Conservation (phyloP, 2,113 vertebrate genomes). For the Tragelaphus buxtoni region DNA sequence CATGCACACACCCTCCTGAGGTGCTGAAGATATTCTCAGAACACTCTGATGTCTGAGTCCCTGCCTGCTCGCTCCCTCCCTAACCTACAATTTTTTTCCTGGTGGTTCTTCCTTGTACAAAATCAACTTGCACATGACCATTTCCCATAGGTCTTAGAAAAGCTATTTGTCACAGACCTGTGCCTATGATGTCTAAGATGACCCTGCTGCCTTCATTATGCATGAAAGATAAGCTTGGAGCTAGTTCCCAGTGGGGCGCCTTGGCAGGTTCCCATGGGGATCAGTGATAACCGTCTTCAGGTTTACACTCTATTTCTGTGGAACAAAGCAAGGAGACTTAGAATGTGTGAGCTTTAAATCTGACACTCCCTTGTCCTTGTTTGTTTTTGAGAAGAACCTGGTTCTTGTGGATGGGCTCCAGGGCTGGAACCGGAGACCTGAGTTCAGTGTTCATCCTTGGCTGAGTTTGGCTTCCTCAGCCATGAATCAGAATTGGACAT, state of each 20-base stretch:
- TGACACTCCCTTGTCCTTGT: no score
- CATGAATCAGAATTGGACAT: rapidly evolving
- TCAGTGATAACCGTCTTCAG: neutral
- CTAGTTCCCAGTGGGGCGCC: rapidly evolving
- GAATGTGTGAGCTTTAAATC: rapidly evolving
- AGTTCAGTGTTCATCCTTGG: rapidly evolving
- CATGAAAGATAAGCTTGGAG: neutral
- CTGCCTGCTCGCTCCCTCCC: neutral
- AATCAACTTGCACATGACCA: neutral
- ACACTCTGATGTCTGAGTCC: neutral
- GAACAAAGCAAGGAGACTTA: neutral
- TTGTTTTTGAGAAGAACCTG: neutral
- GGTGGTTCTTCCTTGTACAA: neutral
- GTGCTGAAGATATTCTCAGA: neutral
- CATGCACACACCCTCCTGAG: rapidly evolving
- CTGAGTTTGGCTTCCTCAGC: neutral
- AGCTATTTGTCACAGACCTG: neutral
- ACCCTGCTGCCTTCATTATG: neutral
- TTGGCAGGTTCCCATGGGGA: rapidly evolving
- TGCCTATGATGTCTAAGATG: neutral
- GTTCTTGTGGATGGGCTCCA: rapidly evolving
- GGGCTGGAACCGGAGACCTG: no score
- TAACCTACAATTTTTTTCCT: neutral
- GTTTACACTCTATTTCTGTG: no score
- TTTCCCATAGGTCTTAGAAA: neutral